phyloP scores from a whole-genome alignment of 2,888 invertebrate species.

The Eupelmus urozonus region DNA sequence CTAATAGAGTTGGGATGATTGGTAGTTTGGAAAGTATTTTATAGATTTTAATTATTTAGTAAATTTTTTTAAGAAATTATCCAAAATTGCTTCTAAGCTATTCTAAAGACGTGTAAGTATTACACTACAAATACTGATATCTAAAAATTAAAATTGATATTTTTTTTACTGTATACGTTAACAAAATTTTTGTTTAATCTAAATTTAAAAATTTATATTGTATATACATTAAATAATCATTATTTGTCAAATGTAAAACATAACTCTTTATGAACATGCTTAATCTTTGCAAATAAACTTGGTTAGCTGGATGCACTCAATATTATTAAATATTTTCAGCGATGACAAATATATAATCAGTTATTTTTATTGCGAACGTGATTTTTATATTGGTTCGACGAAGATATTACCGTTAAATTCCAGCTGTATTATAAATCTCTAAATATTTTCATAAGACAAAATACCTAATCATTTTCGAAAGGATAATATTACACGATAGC shows the following conservation, averaged over 20 bases:
- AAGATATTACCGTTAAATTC: conserved; percentile 23
- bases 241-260: conserved; percentile 11
- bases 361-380: conserved; percentile 50
- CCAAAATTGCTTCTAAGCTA: background rate
- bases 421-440: conserved; percentile 21
- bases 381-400: conserved; percentile 30
- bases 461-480: background rate
- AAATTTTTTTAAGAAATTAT: too few species aligned
- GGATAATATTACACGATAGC: background rate
- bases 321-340: conserved; percentile 56
- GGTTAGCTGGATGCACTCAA: conserved; percentile 24
- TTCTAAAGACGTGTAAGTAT: background rate
- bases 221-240: conserved; percentile 16
- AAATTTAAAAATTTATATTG: conserved; percentile 14
- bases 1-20: too few species aligned
- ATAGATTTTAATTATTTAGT: background rate
- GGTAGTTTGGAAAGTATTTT: background rate
- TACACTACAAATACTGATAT: too few species aligned
- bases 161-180: background rate
- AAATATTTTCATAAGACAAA: conserved; percentile 32
- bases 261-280: conserved; percentile 32
- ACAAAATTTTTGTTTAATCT: background rate
- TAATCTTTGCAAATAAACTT: conserved; percentile 24
- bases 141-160: background rate
- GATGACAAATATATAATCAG: conserved; percentile 37